A percentile compares a stretch with the other conserved stretches of the same genome.
Evolutionary conservation across 2,797 vertebrate species (phyloP).

Genomic region (Denticeps clupeoides): DNA sequence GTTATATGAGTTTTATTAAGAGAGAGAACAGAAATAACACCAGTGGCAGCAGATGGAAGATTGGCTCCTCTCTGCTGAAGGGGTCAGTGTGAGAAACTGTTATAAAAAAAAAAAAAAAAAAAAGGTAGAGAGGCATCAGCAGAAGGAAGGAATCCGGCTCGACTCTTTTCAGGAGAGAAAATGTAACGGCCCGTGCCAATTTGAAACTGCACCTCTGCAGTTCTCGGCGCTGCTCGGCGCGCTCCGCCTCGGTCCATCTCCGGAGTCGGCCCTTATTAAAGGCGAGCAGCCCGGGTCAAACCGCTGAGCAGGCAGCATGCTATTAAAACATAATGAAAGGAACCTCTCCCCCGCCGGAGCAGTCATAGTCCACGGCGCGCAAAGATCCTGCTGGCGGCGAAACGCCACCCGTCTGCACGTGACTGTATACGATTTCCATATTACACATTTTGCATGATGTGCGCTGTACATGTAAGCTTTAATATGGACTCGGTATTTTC

Average conservation of each 20-base stretch:
- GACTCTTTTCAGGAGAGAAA: constrained; percentile 39
- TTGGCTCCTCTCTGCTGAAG: constrained; percentile 23
- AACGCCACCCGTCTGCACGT: constrained; percentile 25
- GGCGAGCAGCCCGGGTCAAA: constrained; percentile 59
- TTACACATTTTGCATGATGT: constrained; percentile 28
- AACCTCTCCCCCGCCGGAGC: constrained; percentile 55
- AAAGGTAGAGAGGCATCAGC: constrained; percentile 8
- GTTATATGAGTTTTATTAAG: too few relatives aligned
- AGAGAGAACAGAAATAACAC: constrained; percentile 49
- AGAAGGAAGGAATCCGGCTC: constrained; percentile 28
- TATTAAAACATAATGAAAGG: constrained; percentile 66
- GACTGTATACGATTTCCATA: too few relatives aligned
- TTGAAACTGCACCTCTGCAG: constrained; percentile 53
- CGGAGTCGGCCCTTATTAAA: constrained; percentile 63
- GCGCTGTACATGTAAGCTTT: constrained; percentile 1
- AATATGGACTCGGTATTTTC: too few relatives aligned
- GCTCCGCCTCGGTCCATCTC: constrained; percentile 49
- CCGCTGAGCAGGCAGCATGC: constrained; percentile 59
- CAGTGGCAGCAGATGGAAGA: constrained; percentile 27
- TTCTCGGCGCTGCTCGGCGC: constrained; percentile 36
- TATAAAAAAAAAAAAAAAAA: constrained; percentile 19
- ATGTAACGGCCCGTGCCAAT: constrained; percentile 52
- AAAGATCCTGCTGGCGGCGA: constrained; percentile 32
- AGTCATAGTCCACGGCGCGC: constrained; percentile 44
- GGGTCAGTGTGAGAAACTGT: constrained; percentile 38